Evolutionary conservation across 2,797 vertebrate species (phyloP).

Genomic region (Gorsachius magnificus): DNA sequence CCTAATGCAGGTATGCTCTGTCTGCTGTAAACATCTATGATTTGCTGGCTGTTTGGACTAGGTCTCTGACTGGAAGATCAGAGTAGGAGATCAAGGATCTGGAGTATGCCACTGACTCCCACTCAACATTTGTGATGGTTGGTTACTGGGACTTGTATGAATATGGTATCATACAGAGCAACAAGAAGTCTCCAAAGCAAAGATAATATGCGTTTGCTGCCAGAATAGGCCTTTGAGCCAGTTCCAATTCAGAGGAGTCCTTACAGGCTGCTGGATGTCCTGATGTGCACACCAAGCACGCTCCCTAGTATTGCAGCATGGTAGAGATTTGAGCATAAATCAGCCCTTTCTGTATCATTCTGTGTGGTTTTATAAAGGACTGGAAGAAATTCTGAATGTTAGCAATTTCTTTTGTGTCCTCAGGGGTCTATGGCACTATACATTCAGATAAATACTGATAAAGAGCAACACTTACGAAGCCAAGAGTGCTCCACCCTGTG

Average conservation of each 20-base stretch:
- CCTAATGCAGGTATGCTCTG: background rate
- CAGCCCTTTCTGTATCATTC: background rate
- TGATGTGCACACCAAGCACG: fast-evolving
- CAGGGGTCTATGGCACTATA: background rate
- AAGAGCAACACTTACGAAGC: background rate
- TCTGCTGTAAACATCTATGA: background rate
- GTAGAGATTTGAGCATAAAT: background rate
- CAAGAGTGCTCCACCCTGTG: background rate
- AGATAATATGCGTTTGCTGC: background rate
- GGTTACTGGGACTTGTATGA: background rate
- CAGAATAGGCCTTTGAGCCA: background rate
- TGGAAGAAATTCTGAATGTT: background rate
- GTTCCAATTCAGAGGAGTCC: background rate
- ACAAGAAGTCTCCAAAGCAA: background rate
- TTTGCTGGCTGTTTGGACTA: background rate
- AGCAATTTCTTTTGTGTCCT: background rate
- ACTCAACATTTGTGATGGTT: background rate
- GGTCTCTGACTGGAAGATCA: background rate
- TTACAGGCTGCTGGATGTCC: background rate
- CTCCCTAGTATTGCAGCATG: background rate
- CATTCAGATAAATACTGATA: background rate
- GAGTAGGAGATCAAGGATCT: background rate
- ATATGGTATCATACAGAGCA: background rate
- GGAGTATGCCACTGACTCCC: background rate
- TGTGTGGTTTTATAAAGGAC: background rate